Conservation (phyloP, 2,888 invertebrate genomes). For the Cylindroiulus punctatus region DNA sequence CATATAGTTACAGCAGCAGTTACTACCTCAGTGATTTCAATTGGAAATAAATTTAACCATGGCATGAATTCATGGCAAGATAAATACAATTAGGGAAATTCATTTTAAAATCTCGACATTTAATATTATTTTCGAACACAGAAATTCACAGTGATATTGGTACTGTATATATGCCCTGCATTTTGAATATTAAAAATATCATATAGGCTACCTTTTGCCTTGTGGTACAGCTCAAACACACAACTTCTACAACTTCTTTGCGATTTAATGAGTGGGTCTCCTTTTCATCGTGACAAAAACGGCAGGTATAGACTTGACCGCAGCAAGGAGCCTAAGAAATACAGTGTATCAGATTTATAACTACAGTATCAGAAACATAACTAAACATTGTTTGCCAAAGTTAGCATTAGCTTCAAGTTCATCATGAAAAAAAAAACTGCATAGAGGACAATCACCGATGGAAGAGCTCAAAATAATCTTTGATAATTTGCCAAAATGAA, state of each 20-base stretch:
- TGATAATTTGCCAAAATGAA: constrained; percentile 23
- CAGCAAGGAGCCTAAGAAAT: constrained; percentile 85
- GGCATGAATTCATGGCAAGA: too few relatives aligned
- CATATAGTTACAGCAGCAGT: too few relatives aligned
- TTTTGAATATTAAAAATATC: background rate
- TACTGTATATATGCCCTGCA: too few relatives aligned
- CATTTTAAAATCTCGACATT: too few relatives aligned
- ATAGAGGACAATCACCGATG: constrained; percentile 19
- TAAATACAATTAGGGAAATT: too few relatives aligned
- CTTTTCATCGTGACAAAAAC: constrained; percentile 89
- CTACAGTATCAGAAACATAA: too few relatives aligned
- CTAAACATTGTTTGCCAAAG: too few relatives aligned
- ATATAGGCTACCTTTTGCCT: constrained; percentile 69
- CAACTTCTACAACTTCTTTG: constrained; percentile 82
- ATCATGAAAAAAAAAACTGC: background rate
- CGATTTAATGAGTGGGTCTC: constrained; percentile 86
- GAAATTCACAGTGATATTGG: background rate
- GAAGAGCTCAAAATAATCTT: background rate
- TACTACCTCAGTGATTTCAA: too few relatives aligned
- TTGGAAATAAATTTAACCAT: too few relatives aligned
- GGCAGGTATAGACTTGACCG: constrained; percentile 85
- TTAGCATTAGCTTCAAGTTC: background rate
- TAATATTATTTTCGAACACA: too few relatives aligned
- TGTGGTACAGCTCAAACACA: constrained; percentile 83
- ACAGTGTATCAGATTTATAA: constrained; percentile 34